Percentiles rank a stretch among this genome's conserved stretches.
These are phyloP conservation scores for Cynocephalus volans DNA, from an alignment of 2,113 vertebrate species.

Conservation along the genomic window DNA sequence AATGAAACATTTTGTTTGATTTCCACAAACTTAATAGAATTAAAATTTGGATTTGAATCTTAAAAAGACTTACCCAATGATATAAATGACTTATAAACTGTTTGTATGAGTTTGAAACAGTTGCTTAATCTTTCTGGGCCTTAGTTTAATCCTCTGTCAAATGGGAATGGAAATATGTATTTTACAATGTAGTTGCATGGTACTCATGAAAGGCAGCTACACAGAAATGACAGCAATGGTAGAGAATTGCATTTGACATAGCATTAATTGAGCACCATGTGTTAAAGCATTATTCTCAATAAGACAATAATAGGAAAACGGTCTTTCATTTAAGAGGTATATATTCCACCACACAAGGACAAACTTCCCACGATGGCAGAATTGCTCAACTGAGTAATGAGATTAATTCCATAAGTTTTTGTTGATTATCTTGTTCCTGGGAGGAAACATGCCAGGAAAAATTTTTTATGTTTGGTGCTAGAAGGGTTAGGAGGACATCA, in stretches of 20 bases:
- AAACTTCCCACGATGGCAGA: background rate
- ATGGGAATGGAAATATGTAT: fast-evolving
- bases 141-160: background rate
- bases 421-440: background rate
- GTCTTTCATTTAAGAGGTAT: background rate
- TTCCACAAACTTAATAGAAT: background rate
- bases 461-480: background rate
- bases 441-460: background rate
- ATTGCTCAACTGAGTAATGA: fast-evolving
- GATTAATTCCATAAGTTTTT: background rate
- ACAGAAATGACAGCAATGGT: fast-evolving
- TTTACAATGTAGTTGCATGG: too few relatives aligned
- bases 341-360: too few relatives aligned
- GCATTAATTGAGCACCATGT: fast-evolving
- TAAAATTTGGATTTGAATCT: background rate
- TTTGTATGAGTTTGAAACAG: background rate
- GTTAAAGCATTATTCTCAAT: fast-evolving
- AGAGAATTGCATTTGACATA: background rate
- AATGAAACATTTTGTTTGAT: background rate
- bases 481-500: background rate
- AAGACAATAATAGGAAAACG: background rate
- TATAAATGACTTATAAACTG: fast-evolving
- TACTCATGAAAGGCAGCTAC: fast-evolving
- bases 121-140: background rate
- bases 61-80: background rate